Evolutionary conservation across 2,888 invertebrate species (phyloP), one percentile per base, ranked within the genome.

Genomic region (Pimpla rufipes): DNA sequence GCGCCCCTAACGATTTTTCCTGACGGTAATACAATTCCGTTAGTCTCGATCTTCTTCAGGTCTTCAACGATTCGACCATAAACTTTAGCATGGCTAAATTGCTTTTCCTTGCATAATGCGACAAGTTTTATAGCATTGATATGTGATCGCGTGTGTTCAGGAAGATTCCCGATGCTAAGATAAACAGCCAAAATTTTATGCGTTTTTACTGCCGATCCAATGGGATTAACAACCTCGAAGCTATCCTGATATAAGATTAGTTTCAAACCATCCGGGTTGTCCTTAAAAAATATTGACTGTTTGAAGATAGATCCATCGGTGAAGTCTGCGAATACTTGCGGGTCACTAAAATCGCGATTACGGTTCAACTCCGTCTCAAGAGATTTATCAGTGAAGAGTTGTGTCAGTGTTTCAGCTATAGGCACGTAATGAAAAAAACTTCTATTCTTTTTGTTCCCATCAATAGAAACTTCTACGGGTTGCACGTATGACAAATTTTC

Each of bases 221-320:
- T 42, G 11, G 86, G 86, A 50, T 87, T 87, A 29, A 86, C 87
- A 0, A 87, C 64, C 55, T 88, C 87, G 75, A 88, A 87, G 29
- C 82, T 75, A 47, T 88, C 86, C 77, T 88, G 87, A 59, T 84
- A 88, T 35, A 85, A 52, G 0, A 85, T 87, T 16, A 85, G 45
- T 70, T 86, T 83, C 0, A 90, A 7, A 4, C 77, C 84, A 29
- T 86, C 73, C 7, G 85, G 82, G 76, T 87, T 86, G n/a, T 86
- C 50, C 70, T 86, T 62, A 42, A 89, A 87, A 81, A 87, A 88
- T 13, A 0, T 3, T 67, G 85, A 87, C 8, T 83, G 62, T 67
- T 79, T 74, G 67, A 78, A 89, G n/a, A 86, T 84, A 13, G n/a
- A 55, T 6, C 88, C 88, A 81, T 89, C 89, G 0, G 84, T 79